Evolutionary conservation across 2,888 invertebrate genomes (phyloP).

Genomic region (Melanchra persicariae): DNA sequence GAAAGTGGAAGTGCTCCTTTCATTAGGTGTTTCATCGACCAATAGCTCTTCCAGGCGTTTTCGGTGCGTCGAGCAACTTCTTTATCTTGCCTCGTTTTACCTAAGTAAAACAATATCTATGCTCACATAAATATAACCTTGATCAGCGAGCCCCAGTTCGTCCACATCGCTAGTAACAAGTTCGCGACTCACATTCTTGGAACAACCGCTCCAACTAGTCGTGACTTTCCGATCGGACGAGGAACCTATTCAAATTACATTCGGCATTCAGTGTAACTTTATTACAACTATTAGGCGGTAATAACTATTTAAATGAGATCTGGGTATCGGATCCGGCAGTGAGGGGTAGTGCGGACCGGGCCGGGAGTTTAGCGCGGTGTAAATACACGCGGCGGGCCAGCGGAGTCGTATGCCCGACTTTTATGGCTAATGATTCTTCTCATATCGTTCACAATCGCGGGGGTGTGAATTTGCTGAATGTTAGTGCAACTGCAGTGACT

Average conservation of each 20-base stretch:
- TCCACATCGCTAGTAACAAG: constrained; percentile 16
- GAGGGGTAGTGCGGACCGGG: constrained; percentile 11
- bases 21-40: too few relatives aligned
- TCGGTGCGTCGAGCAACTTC: too few relatives aligned
- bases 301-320: constrained; percentile 53
- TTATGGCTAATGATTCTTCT: constrained; percentile 40
- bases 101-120: too few relatives aligned
- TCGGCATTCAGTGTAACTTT: constrained; percentile 52
- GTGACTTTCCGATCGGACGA: constrained; percentile 31
- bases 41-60: too few relatives aligned
- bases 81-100: too few relatives aligned
- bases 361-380: constrained; percentile 18
- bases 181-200: constrained; percentile 40
- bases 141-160: background rate
- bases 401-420: background rate
- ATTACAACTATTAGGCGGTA: constrained; percentile 52
- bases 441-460: constrained; percentile 4
- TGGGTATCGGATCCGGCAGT: constrained; percentile 10
- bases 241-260: constrained; percentile 52
- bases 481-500: constrained; percentile 5
- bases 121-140: background rate
- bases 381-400: constrained; percentile 19
- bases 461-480: constrained; percentile 13
- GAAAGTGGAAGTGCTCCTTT: too few relatives aligned
- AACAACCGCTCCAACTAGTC: constrained; percentile 31